Base-by-base conservation (phyloP, 1,140 invertebrate species). In the Megalopta genalis region DNA sequence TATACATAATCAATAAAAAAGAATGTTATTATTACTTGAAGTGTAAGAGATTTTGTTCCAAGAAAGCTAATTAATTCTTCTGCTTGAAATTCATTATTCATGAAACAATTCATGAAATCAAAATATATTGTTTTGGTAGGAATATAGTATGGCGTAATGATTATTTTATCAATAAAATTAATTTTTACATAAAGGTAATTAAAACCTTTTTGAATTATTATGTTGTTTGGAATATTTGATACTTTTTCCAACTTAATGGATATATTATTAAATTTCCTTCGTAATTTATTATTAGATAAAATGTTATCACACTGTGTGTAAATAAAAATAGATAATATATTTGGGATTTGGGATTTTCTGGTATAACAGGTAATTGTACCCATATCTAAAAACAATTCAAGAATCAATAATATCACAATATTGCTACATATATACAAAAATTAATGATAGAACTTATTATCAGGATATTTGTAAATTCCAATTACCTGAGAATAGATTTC, bases 181-280 rank as follows among this genome's bases (percentile, higher is more conserved):
- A 63, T 54, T 25, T 77, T 77, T 32, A 37, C 46, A 16, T 77
- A 71, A 25, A 77, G 9, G n/a, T 18, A 77, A 9, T 63, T 52
- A 42, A 71, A 71, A 63, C 23, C 32, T 1, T n/a, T 71, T 52
- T 25, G 42, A 12, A 49, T 69, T 21, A 63, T 25, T 32, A 52
- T 25, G 21, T 62, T 12, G 18, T 37, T 14, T 0, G 75, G 75
- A 3, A 77, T 59, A 63, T 77, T 70, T 4, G 75, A 77, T 8
- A 71, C 1, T 54, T 71, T 59, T n/a, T 77, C 67, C n/a, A 77
- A 63, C 39, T 77, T 77, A 12, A 77, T 77, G 2, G 67, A 70
- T 71, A 77, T 77, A n/a, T 67, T 46, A 60, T 77, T 77, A 8
- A 77, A 39, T 39, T 27, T 39, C 12, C 23, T 77, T 23, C 67